Conservation (phyloP, 2,797 vertebrate species). For the Tamandua tetradactyla region DNA sequence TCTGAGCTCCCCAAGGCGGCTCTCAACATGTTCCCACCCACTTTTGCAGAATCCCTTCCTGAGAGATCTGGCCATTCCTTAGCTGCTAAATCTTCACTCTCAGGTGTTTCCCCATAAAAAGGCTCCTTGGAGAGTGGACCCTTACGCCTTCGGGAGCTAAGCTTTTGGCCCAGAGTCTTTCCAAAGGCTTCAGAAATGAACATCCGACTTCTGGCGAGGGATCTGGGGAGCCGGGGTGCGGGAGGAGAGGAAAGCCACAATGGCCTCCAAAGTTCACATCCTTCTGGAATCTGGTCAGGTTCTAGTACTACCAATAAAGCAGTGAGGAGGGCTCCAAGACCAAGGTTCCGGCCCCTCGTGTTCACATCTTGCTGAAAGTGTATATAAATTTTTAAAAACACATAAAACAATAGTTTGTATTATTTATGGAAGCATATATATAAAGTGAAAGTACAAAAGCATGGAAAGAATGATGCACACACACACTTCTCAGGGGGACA, state of each 20-base stretch:
- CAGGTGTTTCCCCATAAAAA: not conserved
- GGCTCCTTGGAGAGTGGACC: not conserved
- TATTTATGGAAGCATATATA: not conserved
- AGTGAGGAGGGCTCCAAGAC: not conserved
- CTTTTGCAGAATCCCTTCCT: not conserved
- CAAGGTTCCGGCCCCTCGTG: not conserved
- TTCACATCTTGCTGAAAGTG: constrained; percentile 55
- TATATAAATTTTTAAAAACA: constrained; percentile 39
- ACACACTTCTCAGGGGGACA: not conserved
- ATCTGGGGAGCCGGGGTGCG: not conserved
- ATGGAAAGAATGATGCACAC: not conserved
- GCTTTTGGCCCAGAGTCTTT: constrained; percentile 4
- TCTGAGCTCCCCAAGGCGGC: not conserved
- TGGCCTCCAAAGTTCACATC: not conserved
- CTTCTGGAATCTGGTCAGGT: not conserved
- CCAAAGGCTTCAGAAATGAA: constrained; percentile 48
- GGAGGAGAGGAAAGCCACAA: accelerated
- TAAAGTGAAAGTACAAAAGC: not conserved
- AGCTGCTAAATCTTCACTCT: not conserved
- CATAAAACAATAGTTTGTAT: constrained; percentile 51
- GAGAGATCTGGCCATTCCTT: not conserved
- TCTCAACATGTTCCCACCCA: too few relatives aligned
- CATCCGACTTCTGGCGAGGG: not conserved
- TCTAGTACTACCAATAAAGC: not conserved
- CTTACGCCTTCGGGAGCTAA: constrained; percentile 6